Evolutionary conservation across 1,140 invertebrate genomes (phyloP), one percentile per base, ranked within the genome.

Genomic region (Drosophila mauritiana): DNA sequence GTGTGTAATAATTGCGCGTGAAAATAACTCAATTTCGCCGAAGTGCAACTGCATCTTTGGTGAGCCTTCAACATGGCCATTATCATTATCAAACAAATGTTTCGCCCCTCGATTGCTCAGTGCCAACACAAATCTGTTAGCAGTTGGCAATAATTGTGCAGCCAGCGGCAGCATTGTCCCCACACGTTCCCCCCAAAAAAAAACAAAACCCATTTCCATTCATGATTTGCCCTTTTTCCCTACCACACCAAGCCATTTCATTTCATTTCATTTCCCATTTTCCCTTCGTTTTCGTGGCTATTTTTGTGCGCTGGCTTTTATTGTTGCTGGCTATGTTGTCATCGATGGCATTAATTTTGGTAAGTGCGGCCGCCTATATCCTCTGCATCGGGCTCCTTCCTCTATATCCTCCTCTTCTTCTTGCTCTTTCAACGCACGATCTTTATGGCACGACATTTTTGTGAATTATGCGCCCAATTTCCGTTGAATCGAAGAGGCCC

Each of bases 391-490:
- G 46, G 25, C 15, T 52, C 49, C 49, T 52, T 52, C 27, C 54
- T 20, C 53, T 10, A 59, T 59, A 42, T 42, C 59, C 31, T 42
- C 59, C 42, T 61, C 39, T 51, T 56, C 27, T 43, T 56, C 15
- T 51, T 48, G n/a, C 64, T 36, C 63, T 12, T 13, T 17, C 36
- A 37, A n/a, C 25, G 8, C 20, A 83, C 83, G 61, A 83, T 77
- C 89, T 88, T 88, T 89, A 89, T 88, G 68, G 80, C 76, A 77
- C 72, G 84, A 88, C 83, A 89, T 77, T 75, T 83, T 76, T 64
- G 58, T 91, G 83, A 90, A 91, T 91, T 91, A 91, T 77, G 75
- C 89, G 89, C 89, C 75, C 80, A 91, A 91, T 91, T 91, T 91
- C 89, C 89, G 74, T 68, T 82, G 89, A 91, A 91, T 91, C 64